Evolutionary conservation across 2,797 vertebrate genomes (phyloP), one percentile per base, ranked within the genome.

Genomic region (Galago senegalensis): DNA sequence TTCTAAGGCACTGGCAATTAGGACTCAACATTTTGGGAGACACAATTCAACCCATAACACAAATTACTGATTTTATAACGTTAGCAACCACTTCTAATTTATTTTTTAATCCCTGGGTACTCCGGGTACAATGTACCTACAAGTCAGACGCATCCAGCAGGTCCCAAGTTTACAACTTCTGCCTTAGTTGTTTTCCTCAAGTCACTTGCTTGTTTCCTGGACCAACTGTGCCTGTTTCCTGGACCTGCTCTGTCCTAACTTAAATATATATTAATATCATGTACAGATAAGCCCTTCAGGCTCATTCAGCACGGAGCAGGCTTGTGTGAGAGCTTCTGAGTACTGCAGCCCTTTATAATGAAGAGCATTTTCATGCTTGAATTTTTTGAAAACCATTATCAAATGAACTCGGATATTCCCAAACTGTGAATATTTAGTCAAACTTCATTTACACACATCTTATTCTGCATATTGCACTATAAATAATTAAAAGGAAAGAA

Each of bases 341-440:
- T 18, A 86, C 56, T 60, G 16, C 13, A 70, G 34, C 72, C 69
- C 87, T 92, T 96, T 90, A 49, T 89, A 96, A 86, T 34, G 87
- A 76, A 93, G 21, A 96, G 84, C 98, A 98, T 98, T 99, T 99
- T 99, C 98, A 95, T 80, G 67, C 61, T 96, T 95, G 95, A 98
- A 97, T 95, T 97, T 98, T 97, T 77, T 98, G 98, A 98, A 98
- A 98, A 98, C 97, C 88, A 0, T 98, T 98, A 98, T 97, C 98
- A 98, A 99, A 99, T 98, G 97, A 98, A 98, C 98, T 98, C 94
- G 98, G 98, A 98, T 99, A 99, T 98, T 99, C 98, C 98, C 99
- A 98, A 98, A 98, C 96, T 98, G 97, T 99, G 98, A 99, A 99
- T 99, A 99, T 98, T 99, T 98, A 98, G 99, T 98, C 98, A 99